Evolutionary conservation across 2,113 vertebrate species (phyloP), one percentile per base, ranked within the genome.

Genomic region (Dasypus novemcinctus): DNA sequence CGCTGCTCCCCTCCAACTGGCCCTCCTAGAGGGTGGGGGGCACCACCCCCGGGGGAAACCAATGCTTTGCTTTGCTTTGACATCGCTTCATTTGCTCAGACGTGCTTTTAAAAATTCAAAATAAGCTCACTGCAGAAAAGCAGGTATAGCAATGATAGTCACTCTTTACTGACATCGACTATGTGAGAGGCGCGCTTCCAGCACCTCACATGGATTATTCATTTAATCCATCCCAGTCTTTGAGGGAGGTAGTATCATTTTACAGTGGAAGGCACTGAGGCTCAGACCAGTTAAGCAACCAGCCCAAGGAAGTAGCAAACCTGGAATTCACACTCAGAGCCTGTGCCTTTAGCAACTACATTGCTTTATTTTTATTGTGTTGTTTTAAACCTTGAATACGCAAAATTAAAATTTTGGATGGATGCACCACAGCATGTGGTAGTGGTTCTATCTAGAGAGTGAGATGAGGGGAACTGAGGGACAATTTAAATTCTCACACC

Each of bases 311-410:
- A 81, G n/a, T 21, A 82, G 12, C 74, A 59, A 59, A 49, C 66
- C 74, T 85, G 85, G 82, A 66, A 87, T 79, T 90, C 75, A 57
- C 25, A 96, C 52, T 57, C 74, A 25, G 93, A 89, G 79, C n/a
- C 94, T 71, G 13, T 6, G 1, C 74, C 74, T 66, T 59, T 92
- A 80, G 54, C 52, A 18, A 41, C 59, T 41, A 18, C 4, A 25
- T 57, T 80, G 29, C 54, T 94, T 95, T 87, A 38, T 94, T 78
- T 80, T 85, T 86, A 63, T 90, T 74, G 38, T 57, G 61, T 63
- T 57, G 54, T 78, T 82, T 96, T 86, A 88, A 93, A 43, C 59
- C 14, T 63, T 52, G 49, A 74, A 71, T 74, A 57, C 59, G 18
- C 68, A 84, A 92, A 87, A 57, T 66, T 68, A 46, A 57, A 54